Evolutionary conservation across 2,888 invertebrate genomes (phyloP).

Genomic region (Uropetala carovei): DNA sequence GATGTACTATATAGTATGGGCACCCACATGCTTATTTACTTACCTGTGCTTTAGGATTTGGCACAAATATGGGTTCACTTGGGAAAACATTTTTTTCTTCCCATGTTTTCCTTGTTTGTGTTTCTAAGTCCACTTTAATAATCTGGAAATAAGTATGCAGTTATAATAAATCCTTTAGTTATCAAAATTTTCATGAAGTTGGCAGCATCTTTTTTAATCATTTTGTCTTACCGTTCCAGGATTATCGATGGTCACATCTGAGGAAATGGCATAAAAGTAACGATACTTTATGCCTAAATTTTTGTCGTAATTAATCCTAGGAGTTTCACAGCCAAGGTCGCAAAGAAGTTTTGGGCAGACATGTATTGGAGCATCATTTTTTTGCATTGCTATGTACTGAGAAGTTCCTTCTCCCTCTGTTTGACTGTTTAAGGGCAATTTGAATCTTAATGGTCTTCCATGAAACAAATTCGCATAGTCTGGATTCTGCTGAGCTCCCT

Average conservation of each 20-base stretch:
- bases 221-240: slow-evolving; percentile 82
- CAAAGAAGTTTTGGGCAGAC: slow-evolving; percentile 82
- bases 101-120: slow-evolving; percentile 82
- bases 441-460: slow-evolving; percentile 86
- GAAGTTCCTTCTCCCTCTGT: slow-evolving; percentile 72
- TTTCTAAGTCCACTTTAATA: slow-evolving; percentile 86
- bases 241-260: slow-evolving; percentile 85
- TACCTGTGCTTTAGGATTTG: slow-evolving; percentile 80
- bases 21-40: slow-evolving; percentile 59
- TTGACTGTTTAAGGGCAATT: slow-evolving; percentile 80
- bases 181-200: neutral
- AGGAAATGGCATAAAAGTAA: slow-evolving; percentile 93
- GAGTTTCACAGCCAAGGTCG: slow-evolving; percentile 90
- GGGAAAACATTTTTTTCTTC: slow-evolving; percentile 85
- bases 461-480: slow-evolving; percentile 89
- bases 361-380: slow-evolving; percentile 75
- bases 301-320: slow-evolving; percentile 87
- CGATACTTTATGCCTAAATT: slow-evolving; percentile 83
- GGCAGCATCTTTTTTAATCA: neutral
- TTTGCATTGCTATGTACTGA: slow-evolving; percentile 75
- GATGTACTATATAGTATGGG: neutral
- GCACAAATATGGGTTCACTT: slow-evolving; percentile 90
- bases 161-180: neutral
- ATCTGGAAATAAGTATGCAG: slow-evolving; percentile 76
- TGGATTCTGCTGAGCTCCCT: slow-evolving; percentile 82